Evolutionary conservation across 2,888 invertebrate genomes (phyloP).

Genomic region (Candidula unifasciata): DNA sequence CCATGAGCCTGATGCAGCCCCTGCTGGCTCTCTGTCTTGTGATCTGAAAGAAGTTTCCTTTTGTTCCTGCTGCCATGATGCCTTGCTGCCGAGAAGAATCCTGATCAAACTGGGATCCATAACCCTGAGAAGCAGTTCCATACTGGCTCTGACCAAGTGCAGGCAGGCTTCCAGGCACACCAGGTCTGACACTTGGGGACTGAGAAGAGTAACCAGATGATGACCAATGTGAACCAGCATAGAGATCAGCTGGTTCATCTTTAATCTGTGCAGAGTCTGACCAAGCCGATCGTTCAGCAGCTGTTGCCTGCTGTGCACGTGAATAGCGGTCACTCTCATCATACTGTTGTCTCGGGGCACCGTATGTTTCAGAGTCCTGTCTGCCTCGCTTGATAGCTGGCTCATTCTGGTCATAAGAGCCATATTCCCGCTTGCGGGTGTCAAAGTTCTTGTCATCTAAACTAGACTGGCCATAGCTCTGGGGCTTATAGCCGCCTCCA

Average conservation of each 20-base stretch:
- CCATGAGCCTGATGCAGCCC: neutral
- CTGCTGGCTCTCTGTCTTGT: conserved; percentile 28
- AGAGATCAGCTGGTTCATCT: conserved; percentile 32
- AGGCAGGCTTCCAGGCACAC: conserved; percentile 46
- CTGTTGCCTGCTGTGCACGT: conserved; percentile 40
- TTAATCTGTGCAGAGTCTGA: conserved; percentile 38
- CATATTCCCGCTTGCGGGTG: conserved; percentile 36
- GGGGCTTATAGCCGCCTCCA: conserved; percentile 43
- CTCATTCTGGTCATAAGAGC: conserved; percentile 53
- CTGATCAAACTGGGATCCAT: conserved; percentile 30
- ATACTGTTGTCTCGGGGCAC: conserved; percentile 75
- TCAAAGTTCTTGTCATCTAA: conserved; percentile 21
- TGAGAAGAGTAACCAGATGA: conserved; percentile 36
- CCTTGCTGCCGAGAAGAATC: conserved; percentile 29
- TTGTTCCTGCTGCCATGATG: conserved; percentile 41
- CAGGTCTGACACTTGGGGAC: conserved; percentile 40
- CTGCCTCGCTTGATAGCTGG: conserved; percentile 62
- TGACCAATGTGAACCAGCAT: conserved; percentile 28
- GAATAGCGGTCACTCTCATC: conserved; percentile 62
- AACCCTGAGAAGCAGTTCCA: conserved; percentile 43
- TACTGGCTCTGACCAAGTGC: conserved; percentile 41
- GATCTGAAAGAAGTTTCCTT: conserved; percentile 26
- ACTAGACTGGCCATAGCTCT: conserved; percentile 41
- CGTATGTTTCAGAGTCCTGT: conserved; percentile 68
- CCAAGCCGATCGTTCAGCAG: conserved; percentile 14